Percentiles rank a stretch among this genome's conserved stretches.
phyloP scores from a whole-genome alignment of 1,140 invertebrate genomes.

The Polypedilum pembai region DNA sequence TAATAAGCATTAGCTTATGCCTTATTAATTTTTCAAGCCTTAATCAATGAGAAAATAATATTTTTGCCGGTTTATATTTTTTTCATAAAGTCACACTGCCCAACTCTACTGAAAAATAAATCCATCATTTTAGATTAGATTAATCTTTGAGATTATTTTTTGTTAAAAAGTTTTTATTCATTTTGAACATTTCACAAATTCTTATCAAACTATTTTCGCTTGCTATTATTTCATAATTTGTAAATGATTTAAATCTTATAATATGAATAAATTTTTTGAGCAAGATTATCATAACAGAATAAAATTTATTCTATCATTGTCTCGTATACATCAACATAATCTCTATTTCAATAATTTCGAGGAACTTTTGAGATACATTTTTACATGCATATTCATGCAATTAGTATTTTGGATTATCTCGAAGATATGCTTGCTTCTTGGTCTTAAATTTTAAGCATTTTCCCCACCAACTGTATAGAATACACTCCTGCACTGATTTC shows the following conservation, averaged over 20 bases:
- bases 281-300: too few relatives aligned
- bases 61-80: not conserved
- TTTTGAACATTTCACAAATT: too few relatives aligned
- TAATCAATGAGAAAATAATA: not conserved
- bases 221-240: too few relatives aligned
- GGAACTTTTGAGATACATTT: constrained; percentile 1
- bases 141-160: too few relatives aligned
- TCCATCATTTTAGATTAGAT: too few relatives aligned
- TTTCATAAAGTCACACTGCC: not conserved
- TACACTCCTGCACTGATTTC: constrained; percentile 67
- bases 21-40: not conserved
- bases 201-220: too few relatives aligned
- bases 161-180: too few relatives aligned
- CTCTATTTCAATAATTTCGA: not conserved
- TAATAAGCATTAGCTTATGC: not conserved
- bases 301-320: too few relatives aligned
- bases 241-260: too few relatives aligned
- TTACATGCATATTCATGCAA: not conserved
- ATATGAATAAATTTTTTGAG: too few relatives aligned
- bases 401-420: constrained; percentile 64
- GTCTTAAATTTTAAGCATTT: constrained; percentile 63
- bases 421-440: constrained; percentile 64
- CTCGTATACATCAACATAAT: constrained; percentile 11
- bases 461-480: constrained; percentile 71
- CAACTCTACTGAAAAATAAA: not conserved